phyloP scores from a whole-genome alignment of 2,797 vertebrate genomes.

The Eleutherodactylus coqui region DNA sequence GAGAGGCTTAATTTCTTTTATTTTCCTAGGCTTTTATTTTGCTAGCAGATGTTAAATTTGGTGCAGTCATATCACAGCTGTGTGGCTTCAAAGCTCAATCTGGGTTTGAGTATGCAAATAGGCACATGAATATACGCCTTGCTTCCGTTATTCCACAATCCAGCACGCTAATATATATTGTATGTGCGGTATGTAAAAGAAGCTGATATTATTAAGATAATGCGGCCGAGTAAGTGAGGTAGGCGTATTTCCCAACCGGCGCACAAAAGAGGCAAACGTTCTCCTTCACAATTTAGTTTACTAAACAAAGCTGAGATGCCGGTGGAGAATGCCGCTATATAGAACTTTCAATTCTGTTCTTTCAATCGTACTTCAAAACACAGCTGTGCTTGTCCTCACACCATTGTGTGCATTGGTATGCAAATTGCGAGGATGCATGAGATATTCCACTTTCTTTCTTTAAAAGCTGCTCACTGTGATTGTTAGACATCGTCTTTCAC shows the following conservation, averaged over 20 bases:
- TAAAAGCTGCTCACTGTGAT: constrained; percentile 71
- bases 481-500: constrained; percentile 71
- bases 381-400: constrained; percentile 57
- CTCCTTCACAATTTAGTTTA: constrained; percentile 60
- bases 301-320: constrained; percentile 57
- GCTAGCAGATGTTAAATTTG: constrained; percentile 64
- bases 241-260: constrained; percentile 49
- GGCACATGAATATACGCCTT: constrained; percentile 58
- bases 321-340: constrained; percentile 42
- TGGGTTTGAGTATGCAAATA: constrained; percentile 64
- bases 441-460: constrained; percentile 65
- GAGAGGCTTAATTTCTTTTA: constrained; percentile 62
- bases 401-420: constrained; percentile 61
- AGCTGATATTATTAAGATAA: constrained; percentile 63
- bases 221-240: constrained; percentile 58
- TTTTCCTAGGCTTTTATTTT: constrained; percentile 60
- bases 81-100: constrained; percentile 62
- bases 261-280: constrained; percentile 59
- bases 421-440: constrained; percentile 59
- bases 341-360: constrained; percentile 62
- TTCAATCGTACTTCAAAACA: constrained; percentile 62
- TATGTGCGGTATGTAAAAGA: constrained; percentile 55
- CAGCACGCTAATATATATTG: constrained; percentile 60
- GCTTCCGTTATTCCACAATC: constrained; percentile 56
- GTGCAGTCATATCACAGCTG: constrained; percentile 64